Conservation (phyloP, 1,140 invertebrate species). For the honey bee (Apis mellifera) region DNA sequence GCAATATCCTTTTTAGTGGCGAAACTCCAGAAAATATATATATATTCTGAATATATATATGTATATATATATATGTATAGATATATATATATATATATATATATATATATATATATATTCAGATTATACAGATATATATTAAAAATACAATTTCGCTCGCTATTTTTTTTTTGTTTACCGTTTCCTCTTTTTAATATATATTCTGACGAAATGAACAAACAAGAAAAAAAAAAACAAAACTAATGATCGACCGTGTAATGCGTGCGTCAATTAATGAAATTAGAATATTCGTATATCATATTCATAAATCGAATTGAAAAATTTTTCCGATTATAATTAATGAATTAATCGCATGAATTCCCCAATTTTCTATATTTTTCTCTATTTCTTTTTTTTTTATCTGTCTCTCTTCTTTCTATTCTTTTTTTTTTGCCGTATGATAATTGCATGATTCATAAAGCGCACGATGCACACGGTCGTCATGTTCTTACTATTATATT, state of each 20-base stretch:
- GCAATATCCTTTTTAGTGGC: conserved; percentile 41
- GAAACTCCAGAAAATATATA: conserved; percentile 24
- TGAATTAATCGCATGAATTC: neutral
- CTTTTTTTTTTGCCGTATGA: neutral
- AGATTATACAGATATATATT: conserved; percentile 47
- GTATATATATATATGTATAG: conserved; percentile 33
- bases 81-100: conserved; percentile 54
- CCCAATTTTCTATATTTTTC: neutral
- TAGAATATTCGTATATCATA: too few relatives aligned
- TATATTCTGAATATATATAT: neutral
- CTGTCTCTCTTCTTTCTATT: neutral
- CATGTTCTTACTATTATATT: conserved; percentile 71
- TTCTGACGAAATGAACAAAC: conserved; percentile 44
- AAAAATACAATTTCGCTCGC: conserved; percentile 66
- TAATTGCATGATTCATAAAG: conserved; percentile 15
- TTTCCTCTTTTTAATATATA: conserved; percentile 42
- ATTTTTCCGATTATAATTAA: neutral
- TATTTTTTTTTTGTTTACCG: conserved; percentile 55
- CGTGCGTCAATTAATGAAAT: neutral
- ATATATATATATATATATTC: conserved; percentile 48
- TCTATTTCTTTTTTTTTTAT: neutral
- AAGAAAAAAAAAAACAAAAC: conserved; percentile 13
- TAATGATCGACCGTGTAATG: conserved; percentile 21
- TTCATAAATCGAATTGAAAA: neutral
- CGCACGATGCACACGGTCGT: conserved; percentile 63